A percentile compares a stretch with the other conserved stretches of the same genome.
phyloP scores from a whole-genome alignment of 2,113 vertebrate genomes.

The Pachyramphus minor region DNA sequence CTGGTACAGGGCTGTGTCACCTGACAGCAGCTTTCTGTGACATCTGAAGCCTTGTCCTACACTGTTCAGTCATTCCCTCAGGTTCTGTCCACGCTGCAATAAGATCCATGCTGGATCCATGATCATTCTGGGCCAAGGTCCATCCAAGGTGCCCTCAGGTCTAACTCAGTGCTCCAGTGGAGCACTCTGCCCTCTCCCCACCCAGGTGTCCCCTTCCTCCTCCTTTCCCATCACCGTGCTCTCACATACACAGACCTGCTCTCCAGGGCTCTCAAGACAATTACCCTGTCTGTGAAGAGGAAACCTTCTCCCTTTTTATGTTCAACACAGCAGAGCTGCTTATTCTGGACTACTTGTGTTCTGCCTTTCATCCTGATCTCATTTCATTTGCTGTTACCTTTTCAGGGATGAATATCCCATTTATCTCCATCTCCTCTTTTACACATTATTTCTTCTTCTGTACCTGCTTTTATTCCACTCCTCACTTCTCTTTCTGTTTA shows the following conservation, averaged over 20 bases:
- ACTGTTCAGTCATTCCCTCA: not conserved
- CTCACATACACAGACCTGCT: not conserved
- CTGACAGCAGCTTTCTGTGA: not conserved
- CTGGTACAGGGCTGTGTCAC: not conserved
- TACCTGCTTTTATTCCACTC: not conserved
- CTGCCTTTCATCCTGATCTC: conserved; percentile 8
- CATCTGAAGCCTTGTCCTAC: not conserved
- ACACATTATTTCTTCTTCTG: conserved; percentile 5
- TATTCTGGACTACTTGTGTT: not conserved
- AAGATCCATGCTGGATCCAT: not conserved
- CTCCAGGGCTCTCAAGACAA: not conserved
- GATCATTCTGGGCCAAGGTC: not conserved
- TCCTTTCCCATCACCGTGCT: not conserved
- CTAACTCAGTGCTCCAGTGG: not conserved
- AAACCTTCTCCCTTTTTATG: not conserved
- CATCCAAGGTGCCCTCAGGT: not conserved
- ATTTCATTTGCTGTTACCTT: conserved; percentile 9
- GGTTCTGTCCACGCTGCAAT: not conserved
- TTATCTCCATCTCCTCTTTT: conserved; percentile 20
- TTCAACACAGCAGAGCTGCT: not conserved
- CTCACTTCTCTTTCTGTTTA: conserved; percentile 16
- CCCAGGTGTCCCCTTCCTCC: not conserved
- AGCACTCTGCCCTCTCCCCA: not conserved
- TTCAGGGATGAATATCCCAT: not conserved
- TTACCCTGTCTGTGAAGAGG: not conserved